Base-by-base conservation (phyloP, 2,113 vertebrate genomes). In the Alethe castanea region DNA sequence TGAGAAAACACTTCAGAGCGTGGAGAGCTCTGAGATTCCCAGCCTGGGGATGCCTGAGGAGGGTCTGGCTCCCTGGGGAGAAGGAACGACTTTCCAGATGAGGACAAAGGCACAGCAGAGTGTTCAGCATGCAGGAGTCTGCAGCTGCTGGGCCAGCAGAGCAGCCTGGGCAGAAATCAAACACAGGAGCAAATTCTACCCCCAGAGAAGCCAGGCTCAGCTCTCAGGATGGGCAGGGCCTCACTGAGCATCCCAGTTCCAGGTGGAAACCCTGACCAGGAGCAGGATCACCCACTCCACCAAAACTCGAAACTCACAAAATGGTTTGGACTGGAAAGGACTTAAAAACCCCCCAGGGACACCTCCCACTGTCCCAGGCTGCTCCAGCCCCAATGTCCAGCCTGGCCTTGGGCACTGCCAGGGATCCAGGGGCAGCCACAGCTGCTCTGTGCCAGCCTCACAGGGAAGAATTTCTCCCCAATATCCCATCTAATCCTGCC, bases 401-500 rank as follows among this genome's bases (percentile, higher is more conserved):
- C 48, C 85, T 47, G 57, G 31, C 85, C 59, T 35, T 48, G 85
- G 57, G 1, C 57, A 64, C 42, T 56, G 1, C 52, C 86, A 80
- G 35, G 50, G 57, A 31, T 80, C 36, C 83, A 77, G 42, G 57
- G 42, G 31, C 66, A 65, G 66, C 66, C 85, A 3, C 61, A 76
- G 71, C 31, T 50, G 2, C 53, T 67, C 61, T 50, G 7, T 62
- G 6, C 38, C 56, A 72, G 38, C 35, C 13, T 44, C 17, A 0
- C 17, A 67, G 36, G 26, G 31, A 44, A 2, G 0, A 4, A 45
- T 77, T 69, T 0, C 22, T 26, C 0, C 36, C 33, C 36, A 44
- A 0, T 2, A 8, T 52, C 6, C 53, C 26, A 33, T 14, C 45
- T 3, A 5, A 5, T 3, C 2, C 33, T 36, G 11, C 26, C 6